These are phyloP conservation scores for Cathartes aura DNA, from an alignment of 2,113 vertebrate genomes.

Conservation along the genomic window DNA sequence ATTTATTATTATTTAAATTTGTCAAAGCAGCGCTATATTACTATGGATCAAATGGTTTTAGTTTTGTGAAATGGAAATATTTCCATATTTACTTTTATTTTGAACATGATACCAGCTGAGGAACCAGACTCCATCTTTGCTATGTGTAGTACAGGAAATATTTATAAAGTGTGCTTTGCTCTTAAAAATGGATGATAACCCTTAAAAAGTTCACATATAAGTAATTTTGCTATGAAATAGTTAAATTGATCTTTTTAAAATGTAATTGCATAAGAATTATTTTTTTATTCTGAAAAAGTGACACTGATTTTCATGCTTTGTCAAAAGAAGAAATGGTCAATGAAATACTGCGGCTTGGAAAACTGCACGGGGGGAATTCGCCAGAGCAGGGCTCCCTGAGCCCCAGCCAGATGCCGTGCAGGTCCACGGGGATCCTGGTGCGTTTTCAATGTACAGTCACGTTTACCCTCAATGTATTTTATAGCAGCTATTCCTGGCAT, in stretches of 20 bases:
- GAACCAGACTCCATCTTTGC: neutral
- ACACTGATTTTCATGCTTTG: neutral
- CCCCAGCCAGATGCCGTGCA: fast-evolving
- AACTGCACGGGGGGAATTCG: fast-evolving
- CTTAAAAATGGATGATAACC: neutral
- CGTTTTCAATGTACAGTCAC: fast-evolving
- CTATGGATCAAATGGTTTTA: constrained; percentile 77
- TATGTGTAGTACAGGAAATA: neutral
- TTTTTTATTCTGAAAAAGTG: neutral
- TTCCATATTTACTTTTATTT: constrained; percentile 73
- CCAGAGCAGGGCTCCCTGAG: neutral
- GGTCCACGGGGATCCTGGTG: fast-evolving
- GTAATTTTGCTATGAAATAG: neutral
- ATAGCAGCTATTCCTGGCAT: fast-evolving
- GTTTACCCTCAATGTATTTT: fast-evolving
- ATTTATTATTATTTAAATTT: constrained; percentile 69
- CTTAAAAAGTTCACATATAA: neutral
- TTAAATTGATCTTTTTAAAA: neutral
- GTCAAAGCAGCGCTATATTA: constrained; percentile 32
- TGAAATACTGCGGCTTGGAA: neutral
- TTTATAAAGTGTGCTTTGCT: neutral
- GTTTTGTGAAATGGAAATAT: constrained; percentile 79
- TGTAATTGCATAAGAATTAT: neutral
- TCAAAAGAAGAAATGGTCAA: neutral
- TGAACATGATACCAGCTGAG: neutral